A percentile compares a stretch with the other conserved stretches of the same genome.
Conservation (phyloP, 2,888 invertebrate species). For the Aquatica leii region DNA sequence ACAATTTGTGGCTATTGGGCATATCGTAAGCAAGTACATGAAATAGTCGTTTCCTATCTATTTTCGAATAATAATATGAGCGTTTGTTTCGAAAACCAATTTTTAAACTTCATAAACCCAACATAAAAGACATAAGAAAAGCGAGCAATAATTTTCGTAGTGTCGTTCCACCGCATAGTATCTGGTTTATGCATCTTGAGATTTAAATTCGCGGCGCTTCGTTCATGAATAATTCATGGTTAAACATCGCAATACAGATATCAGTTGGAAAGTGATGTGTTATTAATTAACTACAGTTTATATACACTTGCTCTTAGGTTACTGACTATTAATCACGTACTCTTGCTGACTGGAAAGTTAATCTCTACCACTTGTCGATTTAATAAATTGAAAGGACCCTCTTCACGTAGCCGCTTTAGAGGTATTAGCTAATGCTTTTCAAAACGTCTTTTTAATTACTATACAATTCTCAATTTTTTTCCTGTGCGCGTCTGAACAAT, state of each 20-base stretch:
- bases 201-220: slow-evolving; percentile 56
- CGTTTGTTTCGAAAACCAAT: slow-evolving; percentile 18
- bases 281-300: slow-evolving; percentile 57
- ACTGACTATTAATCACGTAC: slow-evolving; percentile 55
- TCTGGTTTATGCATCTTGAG: slow-evolving; percentile 52
- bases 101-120: slow-evolving; percentile 21
- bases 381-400: slow-evolving; percentile 42
- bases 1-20: too few species aligned
- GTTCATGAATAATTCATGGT: slow-evolving; percentile 57
- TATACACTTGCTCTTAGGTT: slow-evolving; percentile 46
- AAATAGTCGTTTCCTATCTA: too few species aligned
- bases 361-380: slow-evolving; percentile 50
- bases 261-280: slow-evolving; percentile 54
- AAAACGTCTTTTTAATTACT: neutral
- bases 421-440: neutral
- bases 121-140: slow-evolving; percentile 37
- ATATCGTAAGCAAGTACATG: too few species aligned
- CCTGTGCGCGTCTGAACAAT: slow-evolving; percentile 19
- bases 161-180: slow-evolving; percentile 43
- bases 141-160: slow-evolving; percentile 41
- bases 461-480: neutral
- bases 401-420: slow-evolving; percentile 8
- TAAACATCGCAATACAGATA: slow-evolving; percentile 55
- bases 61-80: neutral
- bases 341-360: slow-evolving; percentile 51